Evolutionary conservation across 64 coral and sea anemone genomes (phyloP).

Genomic region (Dendronephthya gigantea): DNA sequence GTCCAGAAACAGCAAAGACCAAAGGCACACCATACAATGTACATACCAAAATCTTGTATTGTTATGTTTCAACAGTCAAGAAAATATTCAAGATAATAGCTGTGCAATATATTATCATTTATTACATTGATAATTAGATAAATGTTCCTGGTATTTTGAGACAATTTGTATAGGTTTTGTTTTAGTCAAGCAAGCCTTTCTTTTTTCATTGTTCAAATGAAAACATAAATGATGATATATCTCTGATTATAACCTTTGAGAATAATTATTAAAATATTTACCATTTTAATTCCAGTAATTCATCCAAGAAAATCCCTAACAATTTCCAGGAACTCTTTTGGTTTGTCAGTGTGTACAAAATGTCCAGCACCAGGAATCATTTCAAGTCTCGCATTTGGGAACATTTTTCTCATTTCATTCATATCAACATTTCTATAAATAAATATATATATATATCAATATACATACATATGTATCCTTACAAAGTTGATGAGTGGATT

Average conservation of each 20-base stretch:
- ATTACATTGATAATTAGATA: no score
- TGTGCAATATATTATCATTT: background rate
- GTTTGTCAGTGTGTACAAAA: background rate
- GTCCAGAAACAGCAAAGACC: background rate
- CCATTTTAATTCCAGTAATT: background rate
- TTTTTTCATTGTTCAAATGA: no score
- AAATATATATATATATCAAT: no score
- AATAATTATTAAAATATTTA: background rate
- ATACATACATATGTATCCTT: no score
- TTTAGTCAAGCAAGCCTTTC: no score
- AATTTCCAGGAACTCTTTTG: constrained; percentile 5
- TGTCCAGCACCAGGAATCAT: constrained; percentile 10
- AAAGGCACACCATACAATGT: background rate
- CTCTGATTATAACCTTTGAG: background rate
- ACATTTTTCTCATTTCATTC: background rate
- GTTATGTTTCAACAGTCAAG: background rate
- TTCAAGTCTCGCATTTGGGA: background rate
- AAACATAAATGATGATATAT: background rate
- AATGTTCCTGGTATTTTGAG: no score
- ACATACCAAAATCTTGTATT: background rate
- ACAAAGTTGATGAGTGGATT: no score
- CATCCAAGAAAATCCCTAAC: background rate
- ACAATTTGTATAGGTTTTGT: no score
- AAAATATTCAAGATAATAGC: background rate
- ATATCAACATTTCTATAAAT: background rate